These are phyloP conservation scores for Lamproptera curius DNA, from an alignment of 2,888 invertebrate genomes.

Conservation along the genomic window DNA sequence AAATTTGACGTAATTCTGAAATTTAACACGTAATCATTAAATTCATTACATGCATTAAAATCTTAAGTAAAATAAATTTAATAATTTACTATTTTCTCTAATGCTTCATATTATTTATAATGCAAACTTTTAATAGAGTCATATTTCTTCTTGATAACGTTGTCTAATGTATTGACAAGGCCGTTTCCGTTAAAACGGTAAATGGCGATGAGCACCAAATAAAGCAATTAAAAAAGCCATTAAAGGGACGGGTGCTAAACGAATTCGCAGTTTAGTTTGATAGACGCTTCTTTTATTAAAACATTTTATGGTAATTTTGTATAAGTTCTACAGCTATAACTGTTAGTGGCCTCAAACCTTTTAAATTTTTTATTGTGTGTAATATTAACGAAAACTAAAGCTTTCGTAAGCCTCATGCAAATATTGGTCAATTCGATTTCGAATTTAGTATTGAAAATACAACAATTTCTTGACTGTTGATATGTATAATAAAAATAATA, in stretches of 20 bases:
- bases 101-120: slow-evolving; percentile 55
- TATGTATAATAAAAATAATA: too few species aligned
- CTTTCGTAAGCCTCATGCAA: too few species aligned
- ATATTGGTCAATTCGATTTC: too few species aligned
- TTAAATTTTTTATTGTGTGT: too few species aligned
- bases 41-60: neutral
- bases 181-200: slow-evolving; percentile 54
- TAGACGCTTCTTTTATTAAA: neutral
- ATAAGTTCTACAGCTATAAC: too few species aligned
- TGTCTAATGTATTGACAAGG: slow-evolving; percentile 29
- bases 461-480: too few species aligned
- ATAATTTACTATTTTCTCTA: slow-evolving; percentile 36
- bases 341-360: too few species aligned
- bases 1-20: too few species aligned
- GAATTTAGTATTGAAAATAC: too few species aligned
- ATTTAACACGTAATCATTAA: too few species aligned
- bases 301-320: too few species aligned
- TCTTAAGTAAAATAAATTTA: slow-evolving; percentile 4
- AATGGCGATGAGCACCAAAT: slow-evolving; percentile 29
- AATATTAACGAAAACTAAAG: too few species aligned
- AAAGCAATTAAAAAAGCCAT: slow-evolving; percentile 38
- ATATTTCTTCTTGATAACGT: slow-evolving; percentile 44
- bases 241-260: slow-evolving; percentile 35
- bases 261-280: slow-evolving; percentile 18
- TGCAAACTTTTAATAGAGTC: slow-evolving; percentile 44